These are phyloP conservation scores for Aphis craccivora DNA, from an alignment of 1,140 invertebrate species.

Conservation along the genomic window DNA sequence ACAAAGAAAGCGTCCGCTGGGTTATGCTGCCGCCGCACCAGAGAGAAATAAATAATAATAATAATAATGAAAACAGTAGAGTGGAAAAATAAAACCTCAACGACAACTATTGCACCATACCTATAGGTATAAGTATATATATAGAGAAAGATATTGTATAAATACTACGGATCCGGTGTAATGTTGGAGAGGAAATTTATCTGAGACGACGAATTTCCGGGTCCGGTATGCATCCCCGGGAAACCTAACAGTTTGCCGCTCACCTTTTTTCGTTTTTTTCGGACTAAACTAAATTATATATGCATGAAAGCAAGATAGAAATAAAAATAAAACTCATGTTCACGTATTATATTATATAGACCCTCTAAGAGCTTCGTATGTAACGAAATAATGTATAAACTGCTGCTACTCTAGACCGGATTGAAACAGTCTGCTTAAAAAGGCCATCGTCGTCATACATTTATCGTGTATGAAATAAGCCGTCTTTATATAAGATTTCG, in stretches of 20 bases:
- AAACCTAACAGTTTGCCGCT: not conserved
- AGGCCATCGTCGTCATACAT: not conserved
- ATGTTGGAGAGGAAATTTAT: not conserved
- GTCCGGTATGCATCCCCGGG: not conserved
- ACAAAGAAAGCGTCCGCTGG: slow-evolving; percentile 26
- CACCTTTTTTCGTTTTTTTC: not conserved
- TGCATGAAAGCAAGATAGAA: not conserved
- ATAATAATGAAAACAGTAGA: slow-evolving; percentile 1
- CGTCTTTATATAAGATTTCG: not conserved
- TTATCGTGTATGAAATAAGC: not conserved
- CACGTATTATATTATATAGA: not conserved
- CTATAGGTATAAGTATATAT: not conserved
- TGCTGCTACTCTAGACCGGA: not conserved
- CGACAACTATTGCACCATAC: not conserved
- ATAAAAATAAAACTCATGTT: slow-evolving; percentile 44
- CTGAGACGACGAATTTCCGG: not conserved
- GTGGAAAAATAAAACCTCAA: not conserved
- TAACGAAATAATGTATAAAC: slow-evolving; percentile 28
- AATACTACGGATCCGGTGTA: not conserved
- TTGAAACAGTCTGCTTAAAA: slow-evolving; percentile 34
- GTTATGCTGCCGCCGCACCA: not conserved
- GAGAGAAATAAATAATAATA: slow-evolving; percentile 27
- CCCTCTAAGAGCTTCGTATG: not conserved
- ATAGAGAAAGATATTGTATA: not conserved
- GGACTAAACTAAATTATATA: slow-evolving; percentile 3